These are phyloP conservation scores for Dasyprocta punctata DNA, from an alignment of 2,113 vertebrate genomes.

Conservation along the genomic window DNA sequence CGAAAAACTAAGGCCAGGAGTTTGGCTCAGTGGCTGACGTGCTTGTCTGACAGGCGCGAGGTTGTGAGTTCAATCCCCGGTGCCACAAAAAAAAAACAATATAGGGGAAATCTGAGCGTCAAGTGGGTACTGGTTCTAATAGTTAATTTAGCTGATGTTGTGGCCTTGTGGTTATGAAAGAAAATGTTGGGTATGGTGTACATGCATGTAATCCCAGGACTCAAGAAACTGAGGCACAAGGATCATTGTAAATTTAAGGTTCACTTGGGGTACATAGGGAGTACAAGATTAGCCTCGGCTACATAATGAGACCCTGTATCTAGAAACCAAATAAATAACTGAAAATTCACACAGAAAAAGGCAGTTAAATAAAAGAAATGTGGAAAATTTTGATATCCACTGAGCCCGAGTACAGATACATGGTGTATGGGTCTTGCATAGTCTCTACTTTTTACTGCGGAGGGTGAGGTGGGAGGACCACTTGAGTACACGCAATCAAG, in stretches of 20 bases:
- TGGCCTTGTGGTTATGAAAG: background rate
- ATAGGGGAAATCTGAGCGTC: background rate
- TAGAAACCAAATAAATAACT: background rate
- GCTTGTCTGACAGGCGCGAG: too few relatives aligned
- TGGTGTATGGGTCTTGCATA: too few relatives aligned
- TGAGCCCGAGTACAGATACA: background rate
- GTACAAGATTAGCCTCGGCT: background rate
- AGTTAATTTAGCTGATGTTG: slow-evolving; percentile 26
- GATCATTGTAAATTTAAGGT: background rate
- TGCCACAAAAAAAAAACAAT: too few relatives aligned
- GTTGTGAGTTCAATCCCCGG: too few relatives aligned
- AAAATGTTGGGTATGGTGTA: background rate
- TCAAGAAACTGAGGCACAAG: background rate
- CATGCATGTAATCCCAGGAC: background rate
- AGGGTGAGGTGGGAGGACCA: background rate
- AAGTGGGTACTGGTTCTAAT: background rate
- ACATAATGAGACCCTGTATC: background rate
- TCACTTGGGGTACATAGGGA: background rate
- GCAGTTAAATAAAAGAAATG: slow-evolving; percentile 17
- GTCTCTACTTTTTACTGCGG: background rate
- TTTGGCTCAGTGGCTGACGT: too few relatives aligned
- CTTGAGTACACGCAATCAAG: background rate
- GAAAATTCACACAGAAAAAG: background rate
- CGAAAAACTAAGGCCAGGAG: too few relatives aligned
- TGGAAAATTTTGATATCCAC: background rate